A percentile compares a stretch with the other conserved stretches of the same genome.
Evolutionary conservation across 2,113 vertebrate species (phyloP).

Genomic region (Silurus meridionalis): DNA sequence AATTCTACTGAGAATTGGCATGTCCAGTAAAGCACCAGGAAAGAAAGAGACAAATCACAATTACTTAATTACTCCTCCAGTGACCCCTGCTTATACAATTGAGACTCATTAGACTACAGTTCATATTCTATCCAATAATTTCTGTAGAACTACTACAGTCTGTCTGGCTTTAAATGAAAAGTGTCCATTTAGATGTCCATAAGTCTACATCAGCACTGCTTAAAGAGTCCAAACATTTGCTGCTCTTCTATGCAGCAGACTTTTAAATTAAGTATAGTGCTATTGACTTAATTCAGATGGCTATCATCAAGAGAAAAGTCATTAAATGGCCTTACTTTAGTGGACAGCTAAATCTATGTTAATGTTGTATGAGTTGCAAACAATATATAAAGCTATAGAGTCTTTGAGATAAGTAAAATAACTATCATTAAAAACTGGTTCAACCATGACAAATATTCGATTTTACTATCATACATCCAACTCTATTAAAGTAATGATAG

Average conservation of each 20-base stretch:
- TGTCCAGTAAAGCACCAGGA: conserved; percentile 34
- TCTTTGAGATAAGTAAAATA: not conserved
- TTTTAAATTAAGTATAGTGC: conserved; percentile 55
- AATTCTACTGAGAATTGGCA: not conserved
- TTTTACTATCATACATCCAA: not conserved
- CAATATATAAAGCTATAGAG: not conserved
- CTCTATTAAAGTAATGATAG: not conserved
- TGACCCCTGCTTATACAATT: conserved; percentile 53
- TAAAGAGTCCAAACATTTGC: conserved; percentile 38
- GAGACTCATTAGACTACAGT: conserved; percentile 51
- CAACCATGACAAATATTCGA: not conserved
- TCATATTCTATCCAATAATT: conserved; percentile 59
- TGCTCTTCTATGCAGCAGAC: conserved; percentile 48
- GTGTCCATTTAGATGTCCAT: conserved; percentile 36
- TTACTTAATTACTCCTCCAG: conserved; percentile 58
- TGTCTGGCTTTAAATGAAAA: conserved; percentile 51
- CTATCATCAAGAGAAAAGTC: conserved; percentile 24
- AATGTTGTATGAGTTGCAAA: not conserved
- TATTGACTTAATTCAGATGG: conserved; percentile 56
- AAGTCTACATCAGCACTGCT: conserved; percentile 47
- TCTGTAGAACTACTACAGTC: conserved; percentile 60
- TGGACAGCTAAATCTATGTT: conserved; percentile 6
- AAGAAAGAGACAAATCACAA: conserved; percentile 36
- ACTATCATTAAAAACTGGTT: not conserved
- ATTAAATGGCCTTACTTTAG: conserved; percentile 55